A percentile compares a stretch with the other conserved stretches of the same genome.
Evolutionary conservation across 2,888 invertebrate genomes (phyloP).

Genomic region (Galeopsomyia nigrocyanea): DNA sequence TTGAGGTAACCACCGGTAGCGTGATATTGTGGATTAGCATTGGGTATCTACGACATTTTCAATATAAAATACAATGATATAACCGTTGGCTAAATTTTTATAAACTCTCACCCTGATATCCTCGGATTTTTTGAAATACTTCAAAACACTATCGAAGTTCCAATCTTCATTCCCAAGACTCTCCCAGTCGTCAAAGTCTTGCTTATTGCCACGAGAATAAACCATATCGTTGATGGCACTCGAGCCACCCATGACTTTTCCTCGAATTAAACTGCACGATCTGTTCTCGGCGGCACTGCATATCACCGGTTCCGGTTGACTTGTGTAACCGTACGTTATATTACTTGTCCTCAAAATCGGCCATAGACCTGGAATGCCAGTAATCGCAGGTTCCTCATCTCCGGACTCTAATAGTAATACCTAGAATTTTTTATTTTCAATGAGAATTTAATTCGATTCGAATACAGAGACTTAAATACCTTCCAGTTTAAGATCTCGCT

Average conservation of each 20-base stretch:
- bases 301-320: not conserved
- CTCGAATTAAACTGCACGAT: slow-evolving; percentile 76
- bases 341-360: slow-evolving; percentile 60
- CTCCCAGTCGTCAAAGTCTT: slow-evolving; percentile 62
- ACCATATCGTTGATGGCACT: slow-evolving; percentile 39
- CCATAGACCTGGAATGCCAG: slow-evolving; percentile 76
- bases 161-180: slow-evolving; percentile 44
- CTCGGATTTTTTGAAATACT: slow-evolving; percentile 43
- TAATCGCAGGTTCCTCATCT: slow-evolving; percentile 75
- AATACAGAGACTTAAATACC: slow-evolving; percentile 1
- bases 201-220: slow-evolving; percentile 29
- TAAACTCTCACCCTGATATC: slow-evolving; percentile 44
- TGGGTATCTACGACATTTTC: not conserved
- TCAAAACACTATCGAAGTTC: slow-evolving; percentile 73
- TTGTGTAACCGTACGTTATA: slow-evolving; percentile 10
- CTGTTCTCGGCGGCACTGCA: slow-evolving; percentile 61
- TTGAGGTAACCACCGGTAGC: slow-evolving; percentile 19
- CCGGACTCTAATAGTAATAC: slow-evolving; percentile 76
- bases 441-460: too few species aligned
- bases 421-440: slow-evolving; percentile 62
- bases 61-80: too few species aligned
- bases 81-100: too few species aligned
- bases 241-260: slow-evolving; percentile 45
- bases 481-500: slow-evolving; percentile 33
- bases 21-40: not conserved